These are phyloP conservation scores for Rhinoraja longicauda DNA, from an alignment of 2,797 vertebrate genomes.

Conservation along the genomic window DNA sequence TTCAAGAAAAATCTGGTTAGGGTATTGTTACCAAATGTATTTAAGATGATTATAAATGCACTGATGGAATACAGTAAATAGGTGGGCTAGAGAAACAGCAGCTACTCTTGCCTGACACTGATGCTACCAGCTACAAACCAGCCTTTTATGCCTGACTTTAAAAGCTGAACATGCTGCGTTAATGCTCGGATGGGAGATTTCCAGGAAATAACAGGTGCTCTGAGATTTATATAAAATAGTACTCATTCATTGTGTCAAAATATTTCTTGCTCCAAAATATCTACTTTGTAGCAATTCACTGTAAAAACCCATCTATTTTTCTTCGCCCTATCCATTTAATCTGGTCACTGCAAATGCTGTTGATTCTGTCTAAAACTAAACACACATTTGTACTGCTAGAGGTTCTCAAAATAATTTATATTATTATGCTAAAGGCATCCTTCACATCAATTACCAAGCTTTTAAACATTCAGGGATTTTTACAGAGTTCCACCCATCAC, in stretches of 20 bases:
- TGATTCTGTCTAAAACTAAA: background rate
- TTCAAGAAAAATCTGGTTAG: slow-evolving; percentile 13
- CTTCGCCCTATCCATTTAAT: slow-evolving; percentile 4
- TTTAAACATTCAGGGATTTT: background rate
- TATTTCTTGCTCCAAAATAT: slow-evolving; percentile 27
- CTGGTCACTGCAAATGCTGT: background rate
- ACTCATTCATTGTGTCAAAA: slow-evolving; percentile 22
- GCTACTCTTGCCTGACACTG: background rate
- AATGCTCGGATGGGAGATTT: background rate
- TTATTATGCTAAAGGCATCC: background rate
- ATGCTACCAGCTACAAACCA: background rate
- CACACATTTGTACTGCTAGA: background rate
- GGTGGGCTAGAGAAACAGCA: background rate
- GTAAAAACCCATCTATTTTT: background rate
- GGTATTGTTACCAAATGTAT: background rate
- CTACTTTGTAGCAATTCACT: background rate
- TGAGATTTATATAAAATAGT: slow-evolving; percentile 3
- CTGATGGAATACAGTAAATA: background rate
- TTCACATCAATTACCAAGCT: background rate
- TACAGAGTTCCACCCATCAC: background rate
- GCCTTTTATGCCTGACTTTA: background rate
- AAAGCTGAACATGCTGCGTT: background rate
- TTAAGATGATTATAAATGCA: background rate
- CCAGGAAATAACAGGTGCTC: background rate
- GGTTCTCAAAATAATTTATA: background rate